Conservation (phyloP, 1,140 invertebrate species). For the Triops cancriformis region DNA sequence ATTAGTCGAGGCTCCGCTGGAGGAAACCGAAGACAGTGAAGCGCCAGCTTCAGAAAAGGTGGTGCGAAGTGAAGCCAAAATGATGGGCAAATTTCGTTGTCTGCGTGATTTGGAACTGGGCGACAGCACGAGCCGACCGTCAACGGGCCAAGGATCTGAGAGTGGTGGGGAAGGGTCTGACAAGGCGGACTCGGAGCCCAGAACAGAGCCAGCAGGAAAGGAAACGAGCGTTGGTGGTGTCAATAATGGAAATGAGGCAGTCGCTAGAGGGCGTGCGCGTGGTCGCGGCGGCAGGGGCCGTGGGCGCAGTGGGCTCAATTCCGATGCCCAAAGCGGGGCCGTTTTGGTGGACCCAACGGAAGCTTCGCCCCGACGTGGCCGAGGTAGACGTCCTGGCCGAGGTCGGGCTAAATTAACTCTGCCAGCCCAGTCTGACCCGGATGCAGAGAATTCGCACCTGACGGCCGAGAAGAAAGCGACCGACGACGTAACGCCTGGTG, state of each 20-base stretch:
- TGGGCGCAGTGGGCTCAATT: neutral
- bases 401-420: neutral
- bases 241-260: neutral
- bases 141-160: neutral
- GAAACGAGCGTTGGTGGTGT: neutral
- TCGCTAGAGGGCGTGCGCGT: constrained; percentile 5
- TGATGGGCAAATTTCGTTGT: constrained; percentile 26
- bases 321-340: neutral
- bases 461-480: neutral
- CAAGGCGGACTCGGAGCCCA: neutral
- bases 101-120: constrained; percentile 16
- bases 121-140: neutral
- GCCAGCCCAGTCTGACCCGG: neutral
- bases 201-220: neutral
- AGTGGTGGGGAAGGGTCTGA: neutral
- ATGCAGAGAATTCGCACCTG: neutral
- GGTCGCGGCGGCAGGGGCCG: constrained; percentile 18
- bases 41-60: neutral
- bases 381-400: neutral
- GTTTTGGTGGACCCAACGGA: neutral
- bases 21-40: neutral
- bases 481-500: neutral
- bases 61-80: neutral
- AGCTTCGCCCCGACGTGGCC: neutral
- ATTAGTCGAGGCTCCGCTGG: neutral